Percentiles rank a stretch among this genome's conserved stretches.
These are phyloP conservation scores for Propithecus coquereli DNA, from an alignment of 2,113 vertebrate genomes.

Conservation along the genomic window DNA sequence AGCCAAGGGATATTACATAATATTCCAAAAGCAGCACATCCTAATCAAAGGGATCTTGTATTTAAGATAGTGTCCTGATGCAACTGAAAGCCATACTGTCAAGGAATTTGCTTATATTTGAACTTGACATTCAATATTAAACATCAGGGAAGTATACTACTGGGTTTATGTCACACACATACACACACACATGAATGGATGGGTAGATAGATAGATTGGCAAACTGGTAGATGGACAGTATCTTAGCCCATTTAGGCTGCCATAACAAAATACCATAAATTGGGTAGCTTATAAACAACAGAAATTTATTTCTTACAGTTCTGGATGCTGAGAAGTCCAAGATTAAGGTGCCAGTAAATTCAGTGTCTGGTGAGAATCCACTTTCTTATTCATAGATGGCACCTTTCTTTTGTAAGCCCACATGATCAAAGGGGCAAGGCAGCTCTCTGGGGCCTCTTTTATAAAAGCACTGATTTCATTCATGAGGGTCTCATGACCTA, in stretches of 20 bases:
- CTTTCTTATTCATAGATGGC: not conserved
- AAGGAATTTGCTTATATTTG: not conserved
- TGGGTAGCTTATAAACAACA: not conserved
- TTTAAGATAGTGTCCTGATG: not conserved
- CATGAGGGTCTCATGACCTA: not conserved
- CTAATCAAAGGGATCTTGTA: not conserved
- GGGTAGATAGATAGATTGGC: not conserved
- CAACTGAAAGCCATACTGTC: not conserved
- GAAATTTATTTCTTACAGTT: not conserved
- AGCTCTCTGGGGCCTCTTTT: not conserved
- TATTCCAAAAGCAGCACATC: not conserved
- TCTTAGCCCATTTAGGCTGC: not conserved
- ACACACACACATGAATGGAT: no score
- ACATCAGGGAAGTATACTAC: not conserved
- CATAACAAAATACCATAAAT: not conserved
- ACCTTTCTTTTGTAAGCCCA: not conserved
- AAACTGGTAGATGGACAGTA: not conserved
- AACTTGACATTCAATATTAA: slow-evolving; percentile 10
- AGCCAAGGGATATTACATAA: not conserved
- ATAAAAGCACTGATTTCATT: not conserved
- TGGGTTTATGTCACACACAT: not conserved
- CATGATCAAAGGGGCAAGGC: not conserved
- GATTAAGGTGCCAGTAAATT: not conserved
- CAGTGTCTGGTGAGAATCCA: not conserved
- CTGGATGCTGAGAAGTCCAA: not conserved